Conservation (phyloP, 2,797 vertebrate genomes). For the Sebastes paucispinis region DNA sequence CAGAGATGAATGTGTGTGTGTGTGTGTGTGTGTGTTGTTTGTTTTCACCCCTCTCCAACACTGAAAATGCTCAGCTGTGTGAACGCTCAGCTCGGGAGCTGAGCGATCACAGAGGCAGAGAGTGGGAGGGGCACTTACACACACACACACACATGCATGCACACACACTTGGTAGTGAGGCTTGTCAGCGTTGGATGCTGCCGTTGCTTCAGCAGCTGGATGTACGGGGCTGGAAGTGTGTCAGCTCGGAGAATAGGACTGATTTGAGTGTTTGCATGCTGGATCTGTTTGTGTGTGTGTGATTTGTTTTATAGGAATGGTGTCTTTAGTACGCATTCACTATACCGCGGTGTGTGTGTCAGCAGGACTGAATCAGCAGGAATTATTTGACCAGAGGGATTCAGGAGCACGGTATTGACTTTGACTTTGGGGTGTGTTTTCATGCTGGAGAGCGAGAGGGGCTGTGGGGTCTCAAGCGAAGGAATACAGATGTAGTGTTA, state of each 20-base stretch:
- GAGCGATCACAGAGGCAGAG: slow-evolving; percentile 46
- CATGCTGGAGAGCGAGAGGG: slow-evolving; percentile 12
- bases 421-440: slow-evolving; percentile 35
- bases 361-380: slow-evolving; percentile 50
- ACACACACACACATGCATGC: slow-evolving; percentile 6
- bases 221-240: slow-evolving; percentile 34
- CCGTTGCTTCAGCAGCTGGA: slow-evolving; percentile 60
- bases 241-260: slow-evolving; percentile 14
- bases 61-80: slow-evolving; percentile 34
- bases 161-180: slow-evolving; percentile 46
- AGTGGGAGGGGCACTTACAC: slow-evolving; percentile 73
- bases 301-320: slow-evolving; percentile 33
- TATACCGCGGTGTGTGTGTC: slow-evolving; percentile 5
- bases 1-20: background rate
- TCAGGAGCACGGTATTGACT: slow-evolving; percentile 21
- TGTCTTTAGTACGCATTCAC: slow-evolving; percentile 55
- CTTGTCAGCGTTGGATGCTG: slow-evolving; percentile 62
- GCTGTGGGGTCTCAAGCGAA: slow-evolving; percentile 1
- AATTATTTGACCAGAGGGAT: slow-evolving; percentile 50
- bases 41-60: background rate
- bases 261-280: slow-evolving; percentile 4
- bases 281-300: slow-evolving; percentile 2
- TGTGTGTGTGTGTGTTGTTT: background rate
- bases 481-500: slow-evolving; percentile 52
- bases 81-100: slow-evolving; percentile 58